Evolutionary conservation across 2,113 vertebrate genomes (phyloP), one percentile per base, ranked within the genome.

Genomic region (Sphyrna mokarran): DNA sequence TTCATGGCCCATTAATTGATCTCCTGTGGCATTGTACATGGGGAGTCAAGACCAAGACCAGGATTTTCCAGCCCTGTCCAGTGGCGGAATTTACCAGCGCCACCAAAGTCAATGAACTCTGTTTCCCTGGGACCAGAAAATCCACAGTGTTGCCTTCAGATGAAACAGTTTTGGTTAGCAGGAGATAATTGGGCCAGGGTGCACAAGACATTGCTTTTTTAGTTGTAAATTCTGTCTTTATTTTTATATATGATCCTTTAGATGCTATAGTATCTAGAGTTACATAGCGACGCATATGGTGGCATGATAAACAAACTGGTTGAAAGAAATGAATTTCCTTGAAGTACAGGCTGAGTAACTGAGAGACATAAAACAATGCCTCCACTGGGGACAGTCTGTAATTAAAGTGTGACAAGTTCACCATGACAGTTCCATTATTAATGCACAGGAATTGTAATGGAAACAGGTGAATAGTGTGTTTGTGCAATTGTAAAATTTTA

Each of bases 151-250:
- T 40, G 37, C 80, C 37, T 68, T 68, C n/a, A 93, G 4, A 8
- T 68, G 16, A 68, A 68, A n/a, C 61, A 66, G 33, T n/a, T 16
- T 93, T 66, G 63, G 29, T 33, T 54, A 33, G 29, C 8, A 68
- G 61, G 61, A 93, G n/a, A 93, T 37, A 22, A 66, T 66, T 93
- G 61, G n/a, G n/a, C 61, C 89, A 93, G 63, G 33, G 89, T 93
- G 26, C 29, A 90, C 87, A 61, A 54, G 26, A 33, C 29, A 58
- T 83, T 83, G 72, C 72, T 33, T 76, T 72, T 54, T 33, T 23
- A 89, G 29, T 89, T 2, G 13, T 26, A 89, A 58, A 89, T 89
- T 58, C 4, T 89, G 26, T 29, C 26, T 16, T 2, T 89, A 89
- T 89, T 89, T 20, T 89, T 89, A 58, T 89, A 58, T 89, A 14